Percentiles rank a stretch among this genome's conserved stretches.
Conservation (phyloP, 2,888 invertebrate genomes). For the Homarus gammarus region DNA sequence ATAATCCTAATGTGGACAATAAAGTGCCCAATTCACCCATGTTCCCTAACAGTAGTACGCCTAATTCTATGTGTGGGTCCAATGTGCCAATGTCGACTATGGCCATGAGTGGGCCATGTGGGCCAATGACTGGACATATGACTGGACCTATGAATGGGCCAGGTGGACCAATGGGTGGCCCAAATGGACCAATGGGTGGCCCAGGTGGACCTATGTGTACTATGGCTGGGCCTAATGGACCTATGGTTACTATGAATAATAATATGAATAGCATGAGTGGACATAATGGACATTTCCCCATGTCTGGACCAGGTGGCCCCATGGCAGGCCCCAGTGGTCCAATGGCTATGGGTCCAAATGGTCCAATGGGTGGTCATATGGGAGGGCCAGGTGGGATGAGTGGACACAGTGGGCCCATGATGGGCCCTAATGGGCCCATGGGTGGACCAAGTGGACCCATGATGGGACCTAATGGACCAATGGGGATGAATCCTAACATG, state of each 20-base stretch:
- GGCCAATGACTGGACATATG: constrained; percentile 80
- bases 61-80: constrained; percentile 79
- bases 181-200: constrained; percentile 77
- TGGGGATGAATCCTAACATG: constrained; percentile 78
- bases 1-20: constrained; percentile 88
- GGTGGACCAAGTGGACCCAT: constrained; percentile 79
- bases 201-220: constrained; percentile 76
- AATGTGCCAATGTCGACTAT: constrained; percentile 69
- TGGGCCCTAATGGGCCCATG: constrained; percentile 80
- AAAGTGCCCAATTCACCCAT: constrained; percentile 88
- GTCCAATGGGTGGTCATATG: constrained; percentile 79
- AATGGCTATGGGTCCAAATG: constrained; percentile 80
- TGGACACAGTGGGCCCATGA: constrained; percentile 79
- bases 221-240: constrained; percentile 67
- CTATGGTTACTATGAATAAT: constrained; percentile 68
- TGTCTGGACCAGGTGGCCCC: constrained; percentile 77
- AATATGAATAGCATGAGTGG: constrained; percentile 77
- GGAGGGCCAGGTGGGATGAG: constrained; percentile 80
- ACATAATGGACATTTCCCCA: constrained; percentile 75
- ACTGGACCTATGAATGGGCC: constrained; percentile 73
- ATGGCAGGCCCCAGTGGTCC: constrained; percentile 80
- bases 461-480: constrained; percentile 77
- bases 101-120: constrained; percentile 78
- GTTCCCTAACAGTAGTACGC: constrained; percentile 84
- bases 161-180: constrained; percentile 77